Evolutionary conservation across 23 tunicate species (phyloP).

Genomic region (Oikopleura albicans): DNA sequence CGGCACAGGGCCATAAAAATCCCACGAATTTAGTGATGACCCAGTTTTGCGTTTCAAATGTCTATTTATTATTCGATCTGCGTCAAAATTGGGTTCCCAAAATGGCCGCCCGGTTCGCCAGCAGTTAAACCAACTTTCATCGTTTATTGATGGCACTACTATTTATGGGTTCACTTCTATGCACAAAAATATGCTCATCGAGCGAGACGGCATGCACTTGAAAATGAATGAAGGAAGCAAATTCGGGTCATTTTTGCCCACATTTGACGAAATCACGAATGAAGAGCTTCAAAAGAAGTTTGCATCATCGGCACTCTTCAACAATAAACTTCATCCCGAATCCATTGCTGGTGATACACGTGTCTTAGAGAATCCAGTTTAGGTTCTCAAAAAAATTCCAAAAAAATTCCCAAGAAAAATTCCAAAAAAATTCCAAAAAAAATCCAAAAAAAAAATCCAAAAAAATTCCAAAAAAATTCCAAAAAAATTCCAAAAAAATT

Average conservation of each 20-base stretch:
- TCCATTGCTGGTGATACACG: background rate
- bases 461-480: no score
- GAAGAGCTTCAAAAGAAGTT: background rate
- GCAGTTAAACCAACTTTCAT: background rate
- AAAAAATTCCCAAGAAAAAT: no score
- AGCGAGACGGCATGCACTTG: background rate
- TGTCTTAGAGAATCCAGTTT: background rate
- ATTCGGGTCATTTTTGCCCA: background rate
- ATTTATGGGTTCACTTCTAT: background rate
- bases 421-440: no score
- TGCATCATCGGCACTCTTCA: background rate
- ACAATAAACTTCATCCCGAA: background rate
- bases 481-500: no score
- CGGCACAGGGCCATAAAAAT: background rate
- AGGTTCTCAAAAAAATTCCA: no score
- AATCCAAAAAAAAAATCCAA: no score
- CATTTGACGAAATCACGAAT: background rate
- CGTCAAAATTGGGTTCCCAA: background rate
- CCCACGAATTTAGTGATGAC: background rate
- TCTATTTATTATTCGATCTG: background rate
- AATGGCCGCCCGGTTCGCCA: background rate
- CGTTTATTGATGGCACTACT: background rate
- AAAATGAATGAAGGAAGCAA: background rate
- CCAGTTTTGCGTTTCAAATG: background rate
- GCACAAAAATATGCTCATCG: background rate